Percentiles rank a stretch among this genome's conserved stretches.
phyloP scores from a whole-genome alignment of 2,888 invertebrate genomes.

The Alentia gelatinosa region DNA sequence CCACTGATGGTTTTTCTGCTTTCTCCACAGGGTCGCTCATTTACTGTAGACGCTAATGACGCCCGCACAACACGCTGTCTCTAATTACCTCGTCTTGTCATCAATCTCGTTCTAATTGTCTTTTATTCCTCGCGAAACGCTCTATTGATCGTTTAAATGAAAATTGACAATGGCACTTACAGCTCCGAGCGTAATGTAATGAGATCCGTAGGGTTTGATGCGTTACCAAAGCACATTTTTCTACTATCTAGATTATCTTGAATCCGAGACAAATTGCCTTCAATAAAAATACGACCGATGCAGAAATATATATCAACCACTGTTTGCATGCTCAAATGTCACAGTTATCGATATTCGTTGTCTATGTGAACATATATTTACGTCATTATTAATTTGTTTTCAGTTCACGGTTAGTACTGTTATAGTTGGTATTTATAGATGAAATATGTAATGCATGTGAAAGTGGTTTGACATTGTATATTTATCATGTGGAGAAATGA shows the following conservation, averaged over 20 bases:
- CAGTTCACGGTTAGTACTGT: too few species aligned
- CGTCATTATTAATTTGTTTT: too few species aligned
- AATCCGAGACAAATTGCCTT: not conserved
- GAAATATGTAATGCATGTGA: too few species aligned
- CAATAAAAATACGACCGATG: too few species aligned
- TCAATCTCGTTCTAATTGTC: slow-evolving; percentile 10
- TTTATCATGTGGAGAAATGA: too few species aligned
- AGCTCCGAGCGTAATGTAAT: not conserved
- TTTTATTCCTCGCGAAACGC: not conserved
- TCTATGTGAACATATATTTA: too few species aligned
- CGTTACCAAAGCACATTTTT: not conserved
- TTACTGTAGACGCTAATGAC: slow-evolving; percentile 20
- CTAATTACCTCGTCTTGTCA: not conserved
- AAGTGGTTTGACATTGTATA: too few species aligned
- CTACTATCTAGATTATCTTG: not conserved
- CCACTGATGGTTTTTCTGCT: not conserved
- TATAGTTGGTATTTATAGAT: too few species aligned
- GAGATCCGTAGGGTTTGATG: not conserved
- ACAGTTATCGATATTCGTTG: too few species aligned
- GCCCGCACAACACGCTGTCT: not conserved
- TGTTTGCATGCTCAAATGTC: too few species aligned
- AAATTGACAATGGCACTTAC: slow-evolving; percentile 15
- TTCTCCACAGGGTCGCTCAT: not conserved
- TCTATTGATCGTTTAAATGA: slow-evolving; percentile 9
- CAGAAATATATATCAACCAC: too few species aligned